A percentile compares a stretch with the other conserved stretches of the same genome.
phyloP scores from a whole-genome alignment of 1,140 invertebrate genomes.

The Phocides pigmalion region DNA sequence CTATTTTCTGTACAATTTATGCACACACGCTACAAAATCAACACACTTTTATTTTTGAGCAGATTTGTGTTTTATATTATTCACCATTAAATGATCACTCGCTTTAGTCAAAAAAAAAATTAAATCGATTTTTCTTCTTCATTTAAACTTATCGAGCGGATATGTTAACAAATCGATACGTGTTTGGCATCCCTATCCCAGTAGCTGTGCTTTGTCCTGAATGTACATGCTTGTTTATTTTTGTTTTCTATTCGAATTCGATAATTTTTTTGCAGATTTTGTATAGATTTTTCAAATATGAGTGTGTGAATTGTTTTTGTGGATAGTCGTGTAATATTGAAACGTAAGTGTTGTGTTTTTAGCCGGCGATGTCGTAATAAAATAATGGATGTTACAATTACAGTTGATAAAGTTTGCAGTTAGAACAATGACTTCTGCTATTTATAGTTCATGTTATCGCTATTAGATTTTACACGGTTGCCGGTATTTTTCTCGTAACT shows the following conservation, averaged over 20 bases:
- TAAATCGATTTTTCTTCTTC: slow-evolving; percentile 13
- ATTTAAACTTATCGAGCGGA: neutral
- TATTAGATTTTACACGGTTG: neutral
- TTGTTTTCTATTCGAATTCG: slow-evolving; percentile 7
- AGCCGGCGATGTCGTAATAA: neutral
- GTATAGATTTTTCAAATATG: neutral
- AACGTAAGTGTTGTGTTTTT: slow-evolving; percentile 10
- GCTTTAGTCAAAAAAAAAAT: too few species aligned
- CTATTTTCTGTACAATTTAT: too few species aligned
- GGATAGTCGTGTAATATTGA: slow-evolving; percentile 1
- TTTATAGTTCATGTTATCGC: slow-evolving; percentile 6
- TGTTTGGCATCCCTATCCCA: slow-evolving; percentile 5
- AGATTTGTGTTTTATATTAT: neutral
- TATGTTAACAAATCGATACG: slow-evolving; percentile 13
- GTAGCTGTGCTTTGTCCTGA: slow-evolving; percentile 15
- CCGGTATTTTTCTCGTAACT: too few species aligned
- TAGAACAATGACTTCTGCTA: slow-evolving; percentile 8
- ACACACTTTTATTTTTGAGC: too few species aligned
- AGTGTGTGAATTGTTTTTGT: slow-evolving; percentile 14
- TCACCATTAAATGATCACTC: too few species aligned
- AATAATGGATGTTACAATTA: neutral
- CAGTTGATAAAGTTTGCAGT: neutral
- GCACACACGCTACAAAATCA: too few species aligned
- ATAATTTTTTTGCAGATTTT: slow-evolving; percentile 2
- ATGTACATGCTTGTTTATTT: slow-evolving; percentile 20